Conservation (phyloP, 1,140 invertebrate genomes). For the Drosophila tsacasi region DNA sequence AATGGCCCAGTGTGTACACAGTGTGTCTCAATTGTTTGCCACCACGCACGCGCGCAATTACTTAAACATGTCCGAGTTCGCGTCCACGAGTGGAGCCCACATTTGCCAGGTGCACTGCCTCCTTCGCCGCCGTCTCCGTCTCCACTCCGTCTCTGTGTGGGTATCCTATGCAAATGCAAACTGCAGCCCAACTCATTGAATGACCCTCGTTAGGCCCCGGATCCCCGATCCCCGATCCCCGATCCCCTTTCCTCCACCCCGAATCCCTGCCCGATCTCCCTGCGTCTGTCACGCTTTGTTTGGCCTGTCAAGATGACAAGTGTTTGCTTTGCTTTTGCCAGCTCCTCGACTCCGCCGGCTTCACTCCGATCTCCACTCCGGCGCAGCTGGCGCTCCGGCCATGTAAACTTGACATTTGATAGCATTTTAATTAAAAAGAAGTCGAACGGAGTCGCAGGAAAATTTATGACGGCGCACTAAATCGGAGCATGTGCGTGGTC, state of each 20-base stretch:
- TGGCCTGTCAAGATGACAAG: slow-evolving; percentile 83
- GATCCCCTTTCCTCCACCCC: background rate
- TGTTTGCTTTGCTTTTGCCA: slow-evolving; percentile 74
- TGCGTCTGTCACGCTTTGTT: slow-evolving; percentile 81
- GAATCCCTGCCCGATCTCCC: slow-evolving; percentile 29
- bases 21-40: slow-evolving; percentile 80
- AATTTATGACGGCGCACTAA: slow-evolving; percentile 71
- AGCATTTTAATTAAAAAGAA: slow-evolving; percentile 83
- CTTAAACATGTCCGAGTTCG: slow-evolving; percentile 72
- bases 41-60: slow-evolving; percentile 82
- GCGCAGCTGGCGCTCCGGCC: slow-evolving; percentile 68
- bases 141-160: slow-evolving; percentile 35
- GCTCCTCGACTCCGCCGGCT: slow-evolving; percentile 28
- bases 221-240: background rate
- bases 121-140: slow-evolving; percentile 1
- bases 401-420: slow-evolving; percentile 84
- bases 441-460: slow-evolving; percentile 60
- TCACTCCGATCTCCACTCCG: slow-evolving; percentile 15
- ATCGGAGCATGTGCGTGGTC: slow-evolving; percentile 67
- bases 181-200: slow-evolving; percentile 63
- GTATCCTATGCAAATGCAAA: slow-evolving; percentile 72
- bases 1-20: slow-evolving; percentile 47
- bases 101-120: slow-evolving; percentile 48
- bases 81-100: slow-evolving; percentile 72
- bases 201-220: slow-evolving; percentile 76